These are phyloP conservation scores for Dascyllus trimaculatus DNA, from an alignment of 2,113 vertebrate species.

Conservation along the genomic window DNA sequence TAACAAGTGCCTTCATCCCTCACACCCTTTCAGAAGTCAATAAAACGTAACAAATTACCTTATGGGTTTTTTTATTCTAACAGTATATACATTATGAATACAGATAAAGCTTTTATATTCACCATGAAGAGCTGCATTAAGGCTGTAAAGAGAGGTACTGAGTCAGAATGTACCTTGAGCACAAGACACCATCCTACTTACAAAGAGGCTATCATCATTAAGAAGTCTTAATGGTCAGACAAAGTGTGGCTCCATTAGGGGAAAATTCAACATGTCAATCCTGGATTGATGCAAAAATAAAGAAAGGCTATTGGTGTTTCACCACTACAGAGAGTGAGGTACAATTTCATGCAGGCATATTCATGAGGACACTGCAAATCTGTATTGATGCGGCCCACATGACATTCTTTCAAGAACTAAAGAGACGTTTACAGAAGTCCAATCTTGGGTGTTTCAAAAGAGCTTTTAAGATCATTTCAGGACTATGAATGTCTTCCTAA, in stretches of 20 bases:
- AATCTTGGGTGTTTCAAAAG: conserved; percentile 31
- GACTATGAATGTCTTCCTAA: conserved; percentile 4
- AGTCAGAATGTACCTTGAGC: conserved; percentile 30
- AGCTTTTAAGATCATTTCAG: conserved; percentile 38
- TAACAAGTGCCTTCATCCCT: conserved; percentile 46
- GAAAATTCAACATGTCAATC: conserved; percentile 54
- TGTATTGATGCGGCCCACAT: conserved; percentile 51
- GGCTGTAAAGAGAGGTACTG: conserved; percentile 9
- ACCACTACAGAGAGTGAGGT: conserved; percentile 1
- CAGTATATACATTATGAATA: conserved; percentile 44
- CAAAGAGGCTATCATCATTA: conserved; percentile 49
- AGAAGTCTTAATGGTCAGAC: conserved; percentile 39
- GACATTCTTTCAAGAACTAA: conserved; percentile 36
- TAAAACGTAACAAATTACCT: conserved; percentile 43
- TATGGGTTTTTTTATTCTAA: conserved; percentile 6
- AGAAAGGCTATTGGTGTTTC: conserved; percentile 15
- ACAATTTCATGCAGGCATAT: conserved; percentile 50
- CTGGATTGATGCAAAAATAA: conserved; percentile 48
- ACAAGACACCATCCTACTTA: conserved; percentile 19
- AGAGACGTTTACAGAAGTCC: conserved; percentile 36
- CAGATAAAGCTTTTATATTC: conserved; percentile 36
- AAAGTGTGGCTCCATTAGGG: conserved; percentile 51
- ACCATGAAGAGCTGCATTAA: conserved; percentile 52
- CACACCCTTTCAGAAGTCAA: conserved; percentile 44
- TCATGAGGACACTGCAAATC: conserved; percentile 63